Percentiles rank a stretch among this genome's conserved stretches.
Conservation (phyloP, 2,113 vertebrate species). For the Calidris pugnax region DNA sequence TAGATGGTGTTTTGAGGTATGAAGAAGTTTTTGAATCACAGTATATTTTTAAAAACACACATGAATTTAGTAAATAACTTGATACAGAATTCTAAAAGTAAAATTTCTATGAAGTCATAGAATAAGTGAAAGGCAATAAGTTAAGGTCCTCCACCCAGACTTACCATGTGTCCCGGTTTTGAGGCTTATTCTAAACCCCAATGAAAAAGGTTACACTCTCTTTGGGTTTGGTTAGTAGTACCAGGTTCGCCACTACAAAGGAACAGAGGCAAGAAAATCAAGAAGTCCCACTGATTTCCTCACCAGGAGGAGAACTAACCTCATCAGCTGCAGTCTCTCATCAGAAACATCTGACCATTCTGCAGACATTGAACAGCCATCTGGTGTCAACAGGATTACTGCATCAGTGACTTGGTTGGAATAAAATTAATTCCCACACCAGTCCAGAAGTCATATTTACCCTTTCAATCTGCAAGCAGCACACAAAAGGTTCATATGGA, state of each 20-base stretch:
- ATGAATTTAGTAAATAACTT: background rate
- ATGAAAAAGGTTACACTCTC: background rate
- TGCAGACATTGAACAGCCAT: background rate
- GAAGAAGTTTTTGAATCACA: background rate
- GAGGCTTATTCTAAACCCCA: background rate
- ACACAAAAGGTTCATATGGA: background rate
- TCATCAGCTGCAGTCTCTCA: background rate
- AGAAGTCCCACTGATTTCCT: background rate
- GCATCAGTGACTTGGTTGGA: background rate
- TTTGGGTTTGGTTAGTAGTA: background rate
- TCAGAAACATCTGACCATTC: background rate
- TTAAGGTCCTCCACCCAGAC: background rate
- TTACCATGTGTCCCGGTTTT: background rate
- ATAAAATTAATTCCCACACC: background rate
- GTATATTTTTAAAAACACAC: background rate
- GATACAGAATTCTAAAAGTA: background rate
- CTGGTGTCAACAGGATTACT: background rate
- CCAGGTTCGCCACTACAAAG: background rate
- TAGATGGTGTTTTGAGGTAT: background rate
- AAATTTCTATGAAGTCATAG: background rate
- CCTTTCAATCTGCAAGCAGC: background rate
- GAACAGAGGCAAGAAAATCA: background rate
- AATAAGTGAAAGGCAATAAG: background rate
- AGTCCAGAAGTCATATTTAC: background rate
- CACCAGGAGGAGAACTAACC: background rate